Evolutionary conservation across 2,888 invertebrate species (phyloP), one percentile per base, ranked within the genome.

Genomic region (Dysmachus trigonus): DNA sequence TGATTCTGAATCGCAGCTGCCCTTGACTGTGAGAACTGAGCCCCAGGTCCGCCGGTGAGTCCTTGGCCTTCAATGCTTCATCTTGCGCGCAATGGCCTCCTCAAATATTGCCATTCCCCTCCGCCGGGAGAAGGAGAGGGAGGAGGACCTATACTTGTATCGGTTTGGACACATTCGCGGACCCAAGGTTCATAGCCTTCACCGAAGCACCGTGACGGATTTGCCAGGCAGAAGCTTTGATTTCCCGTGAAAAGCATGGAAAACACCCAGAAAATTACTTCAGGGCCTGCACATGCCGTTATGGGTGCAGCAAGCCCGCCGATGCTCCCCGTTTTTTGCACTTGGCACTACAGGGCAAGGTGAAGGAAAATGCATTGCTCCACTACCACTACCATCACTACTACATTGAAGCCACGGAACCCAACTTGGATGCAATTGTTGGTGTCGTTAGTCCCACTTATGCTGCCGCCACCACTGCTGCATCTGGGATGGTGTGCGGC

Each of bases 311-410:
- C 74, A 74, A 10, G 18, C 7, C 15, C 74, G 22, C 38, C n/a
- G 18, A 15, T n/a, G 18, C 35, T 38, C 76, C 62, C 27, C 62
- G 62, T 62, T 62, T 22, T 22, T 7, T 62, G 62, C 62, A 62
- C 62, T 62, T 62, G 62, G 62, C 18, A 35, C 38, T 27, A 18
- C 33, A 82, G 82, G n/a, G 82, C 82, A 82, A 82, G 82, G 62
- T 82, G 62, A 82, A 82, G 82, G 82, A 22, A 82, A 82, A 62
- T 62, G 62, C 71, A 71, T 15, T 41, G 38, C 13, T 35, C 22
- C 35, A 35, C 62, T 10, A 62, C 62, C 62, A 62, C n/a, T n/a
- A n/a, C n/a, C n/a, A n/a, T n/a, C 35, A 35, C 62, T 10, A 62
- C 62, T 22, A 62, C 62, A 62, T 10, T 3, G 18, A 51, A n/a